These are phyloP conservation scores for Boloria euphrosyne DNA, from an alignment of 2,888 invertebrate genomes.

Conservation along the genomic window DNA sequence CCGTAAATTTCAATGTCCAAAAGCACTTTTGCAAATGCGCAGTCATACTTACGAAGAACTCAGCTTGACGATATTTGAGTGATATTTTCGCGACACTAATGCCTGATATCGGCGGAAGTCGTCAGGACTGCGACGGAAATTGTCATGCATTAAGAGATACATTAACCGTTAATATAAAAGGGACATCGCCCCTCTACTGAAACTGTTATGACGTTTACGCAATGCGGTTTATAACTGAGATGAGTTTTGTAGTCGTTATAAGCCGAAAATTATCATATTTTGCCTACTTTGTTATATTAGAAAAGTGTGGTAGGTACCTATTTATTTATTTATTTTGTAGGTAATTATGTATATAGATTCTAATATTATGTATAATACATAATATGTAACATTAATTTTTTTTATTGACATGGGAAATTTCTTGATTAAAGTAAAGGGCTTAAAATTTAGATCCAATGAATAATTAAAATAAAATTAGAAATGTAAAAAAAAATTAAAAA, in stretches of 20 bases:
- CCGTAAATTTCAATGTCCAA: not conserved
- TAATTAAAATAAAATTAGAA: too few species aligned
- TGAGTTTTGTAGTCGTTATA: conserved; percentile 1
- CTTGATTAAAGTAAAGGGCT: too few species aligned
- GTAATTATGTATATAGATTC: not conserved
- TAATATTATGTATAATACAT: too few species aligned
- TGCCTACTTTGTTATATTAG: not conserved
- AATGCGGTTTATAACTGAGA: conserved; percentile 30
- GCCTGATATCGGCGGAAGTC: conserved; percentile 52
- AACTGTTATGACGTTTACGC: conserved; percentile 44
- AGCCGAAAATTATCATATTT: conserved; percentile 7
- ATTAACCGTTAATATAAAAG: conserved; percentile 65
- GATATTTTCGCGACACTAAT: conserved; percentile 36
- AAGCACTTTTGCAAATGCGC: conserved; percentile 3
- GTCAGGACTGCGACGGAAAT: conserved; percentile 64
- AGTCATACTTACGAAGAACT: not conserved
- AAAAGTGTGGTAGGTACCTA: too few species aligned
- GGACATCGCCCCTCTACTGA: conserved; percentile 49
- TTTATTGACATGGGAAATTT: too few species aligned
- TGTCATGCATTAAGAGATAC: conserved; percentile 66
- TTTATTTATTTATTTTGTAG: not conserved
- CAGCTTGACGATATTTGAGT: conserved; percentile 20
- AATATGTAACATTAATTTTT: too few species aligned
- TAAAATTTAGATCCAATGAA: too few species aligned
- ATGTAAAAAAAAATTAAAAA: too few species aligned